phyloP scores from a whole-genome alignment of 2,888 invertebrate species.

The Sphaerophoria taeniata region DNA sequence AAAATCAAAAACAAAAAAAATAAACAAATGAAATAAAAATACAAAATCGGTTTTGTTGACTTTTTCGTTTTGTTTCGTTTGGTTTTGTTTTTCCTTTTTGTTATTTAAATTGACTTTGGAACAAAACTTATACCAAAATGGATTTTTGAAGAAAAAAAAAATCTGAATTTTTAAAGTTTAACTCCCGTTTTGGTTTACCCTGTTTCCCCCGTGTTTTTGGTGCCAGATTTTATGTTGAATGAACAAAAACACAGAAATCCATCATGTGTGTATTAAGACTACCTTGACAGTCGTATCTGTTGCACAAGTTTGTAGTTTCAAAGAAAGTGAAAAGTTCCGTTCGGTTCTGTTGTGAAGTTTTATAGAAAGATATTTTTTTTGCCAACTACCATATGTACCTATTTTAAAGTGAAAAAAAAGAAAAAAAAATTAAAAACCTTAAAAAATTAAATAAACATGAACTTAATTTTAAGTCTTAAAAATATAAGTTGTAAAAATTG shows the following conservation, averaged over 20 bases:
- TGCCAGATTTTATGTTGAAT: constrained; percentile 17
- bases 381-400: constrained; percentile 64
- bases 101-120: not conserved
- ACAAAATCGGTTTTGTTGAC: constrained; percentile 14
- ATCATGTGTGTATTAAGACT: constrained; percentile 12
- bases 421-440: constrained; percentile 6
- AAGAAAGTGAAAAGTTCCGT: constrained; percentile 27
- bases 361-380: constrained; percentile 24
- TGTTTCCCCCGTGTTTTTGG: constrained; percentile 10
- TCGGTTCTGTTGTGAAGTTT: constrained; percentile 22
- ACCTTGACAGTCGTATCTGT: constrained; percentile 52
- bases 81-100: constrained; percentile 6
- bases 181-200: constrained; percentile 23
- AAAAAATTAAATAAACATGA: constrained; percentile 16
- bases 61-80: constrained; percentile 39
- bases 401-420: constrained; percentile 17
- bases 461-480: constrained; percentile 32
- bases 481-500: constrained; percentile 64
- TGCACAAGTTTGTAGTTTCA: constrained; percentile 25
- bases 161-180: not conserved
- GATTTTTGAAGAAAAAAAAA: not conserved
- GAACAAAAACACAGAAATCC: not conserved
- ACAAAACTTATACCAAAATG: constrained; percentile 13
- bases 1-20: constrained; percentile 25
- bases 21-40: constrained; percentile 53